Conservation (phyloP, 2,113 vertebrate genomes). For the Nerophis lumbriciformis region DNA sequence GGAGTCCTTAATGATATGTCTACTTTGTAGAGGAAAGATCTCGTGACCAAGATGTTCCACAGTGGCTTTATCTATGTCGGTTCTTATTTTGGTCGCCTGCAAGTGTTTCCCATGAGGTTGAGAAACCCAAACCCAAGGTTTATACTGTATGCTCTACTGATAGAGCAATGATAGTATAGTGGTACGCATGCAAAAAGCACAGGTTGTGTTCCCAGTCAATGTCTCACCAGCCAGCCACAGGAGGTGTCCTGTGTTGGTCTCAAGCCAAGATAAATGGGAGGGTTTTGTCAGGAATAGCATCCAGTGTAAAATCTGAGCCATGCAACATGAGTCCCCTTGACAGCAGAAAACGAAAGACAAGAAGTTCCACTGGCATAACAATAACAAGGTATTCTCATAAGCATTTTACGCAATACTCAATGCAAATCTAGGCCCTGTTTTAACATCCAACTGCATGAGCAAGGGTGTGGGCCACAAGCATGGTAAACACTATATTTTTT, state of each 20-base stretch:
- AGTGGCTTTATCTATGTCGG: slow-evolving; percentile 14
- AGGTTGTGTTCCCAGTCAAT: background rate
- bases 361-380: background rate
- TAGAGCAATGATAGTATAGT: background rate
- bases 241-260: background rate
- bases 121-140: slow-evolving; percentile 19
- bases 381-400: background rate
- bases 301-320: slow-evolving; percentile 3
- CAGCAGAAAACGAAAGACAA: background rate
- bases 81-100: slow-evolving; percentile 21
- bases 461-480: background rate
- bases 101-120: slow-evolving; percentile 35
- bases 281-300: background rate
- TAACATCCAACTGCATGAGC: no score
- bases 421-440: background rate
- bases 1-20: slow-evolving; percentile 64
- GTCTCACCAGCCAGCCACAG: background rate
- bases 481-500: background rate
- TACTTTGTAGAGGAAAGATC: slow-evolving; percentile 47
- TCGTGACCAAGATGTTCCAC: slow-evolving; percentile 65
- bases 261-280: background rate
- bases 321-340: background rate
- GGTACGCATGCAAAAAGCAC: background rate
- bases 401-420: background rate
- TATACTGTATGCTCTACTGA: slow-evolving; percentile 13